phyloP scores from a whole-genome alignment of 2,888 invertebrate species.

The Rhingia campestris region DNA sequence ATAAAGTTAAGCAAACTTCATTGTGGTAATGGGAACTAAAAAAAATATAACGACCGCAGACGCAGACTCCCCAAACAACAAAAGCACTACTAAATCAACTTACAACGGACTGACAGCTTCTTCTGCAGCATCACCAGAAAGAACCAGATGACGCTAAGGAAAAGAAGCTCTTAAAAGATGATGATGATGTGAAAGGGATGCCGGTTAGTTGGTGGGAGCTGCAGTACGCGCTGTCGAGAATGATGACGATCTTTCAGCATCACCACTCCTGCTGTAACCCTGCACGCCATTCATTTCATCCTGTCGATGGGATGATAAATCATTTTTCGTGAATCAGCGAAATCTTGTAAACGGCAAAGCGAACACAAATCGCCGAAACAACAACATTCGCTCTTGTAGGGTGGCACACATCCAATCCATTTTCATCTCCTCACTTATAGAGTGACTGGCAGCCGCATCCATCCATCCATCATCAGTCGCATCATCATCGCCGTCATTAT shows the following conservation, averaged over 20 bases:
- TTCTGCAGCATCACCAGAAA: slow-evolving; percentile 55
- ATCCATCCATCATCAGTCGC: slow-evolving; percentile 71
- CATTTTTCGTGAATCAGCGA: slow-evolving; percentile 76
- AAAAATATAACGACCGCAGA: slow-evolving; percentile 24
- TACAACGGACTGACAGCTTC: slow-evolving; percentile 61
- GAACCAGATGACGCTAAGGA: slow-evolving; percentile 39
- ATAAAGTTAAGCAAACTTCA: slow-evolving; percentile 13
- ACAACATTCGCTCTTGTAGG: slow-evolving; percentile 45
- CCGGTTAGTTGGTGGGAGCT: slow-evolving; percentile 42
- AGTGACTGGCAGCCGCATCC: slow-evolving; percentile 22
- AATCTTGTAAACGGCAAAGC: slow-evolving; percentile 74
- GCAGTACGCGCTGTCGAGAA: slow-evolving; percentile 28
- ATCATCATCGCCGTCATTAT: slow-evolving; percentile 57
- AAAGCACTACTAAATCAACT: slow-evolving; percentile 55
- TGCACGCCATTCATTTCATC: slow-evolving; percentile 59
- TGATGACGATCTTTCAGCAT: slow-evolving; percentile 49
- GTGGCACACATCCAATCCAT: slow-evolving; percentile 50
- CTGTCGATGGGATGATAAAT: slow-evolving; percentile 74
- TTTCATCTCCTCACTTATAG: slow-evolving; percentile 41
- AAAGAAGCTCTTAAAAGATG: slow-evolving; percentile 59
- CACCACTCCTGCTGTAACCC: background rate
- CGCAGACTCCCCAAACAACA: slow-evolving; percentile 30
- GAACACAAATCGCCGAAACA: slow-evolving; percentile 71
- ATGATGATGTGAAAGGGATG: slow-evolving; percentile 56
- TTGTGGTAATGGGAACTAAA: slow-evolving; percentile 57